phyloP scores from a whole-genome alignment of 2,797 vertebrate genomes.

The Nothura maculosa region DNA sequence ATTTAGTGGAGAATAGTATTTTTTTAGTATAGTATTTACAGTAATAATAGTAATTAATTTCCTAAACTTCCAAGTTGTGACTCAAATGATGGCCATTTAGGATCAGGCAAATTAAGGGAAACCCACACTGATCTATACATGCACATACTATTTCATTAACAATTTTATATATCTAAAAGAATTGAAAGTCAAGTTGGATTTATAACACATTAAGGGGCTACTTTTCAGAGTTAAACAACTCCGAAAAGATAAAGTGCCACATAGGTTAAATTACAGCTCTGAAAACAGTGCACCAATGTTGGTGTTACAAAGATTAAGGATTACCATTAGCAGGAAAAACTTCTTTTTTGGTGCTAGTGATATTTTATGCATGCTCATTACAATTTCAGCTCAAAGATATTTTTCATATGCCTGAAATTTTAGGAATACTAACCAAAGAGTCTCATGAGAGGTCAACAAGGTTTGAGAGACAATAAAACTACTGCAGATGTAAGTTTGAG shows the following conservation, averaged over 20 bases:
- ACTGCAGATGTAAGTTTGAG: not conserved
- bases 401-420: not conserved
- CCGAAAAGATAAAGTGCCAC: not conserved
- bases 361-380: not conserved
- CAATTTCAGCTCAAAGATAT: not conserved
- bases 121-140: not conserved
- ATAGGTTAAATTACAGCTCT: not conserved
- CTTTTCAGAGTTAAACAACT: not conserved
- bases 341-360: not conserved
- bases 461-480: not conserved
- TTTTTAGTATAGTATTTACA: no score
- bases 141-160: not conserved
- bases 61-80: no score
- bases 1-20: no score
- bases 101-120: not conserved
- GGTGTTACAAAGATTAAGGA: not conserved
- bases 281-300: not conserved
- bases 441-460: not conserved
- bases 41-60: no score
- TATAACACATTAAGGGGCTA: fast-evolving
- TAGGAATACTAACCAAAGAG: not conserved
- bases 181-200: not conserved
- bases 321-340: not conserved
- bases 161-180: not conserved
- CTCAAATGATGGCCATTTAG: not conserved